Conservation (phyloP, 1,140 invertebrate genomes). For the Drosophila grimshawi region DNA sequence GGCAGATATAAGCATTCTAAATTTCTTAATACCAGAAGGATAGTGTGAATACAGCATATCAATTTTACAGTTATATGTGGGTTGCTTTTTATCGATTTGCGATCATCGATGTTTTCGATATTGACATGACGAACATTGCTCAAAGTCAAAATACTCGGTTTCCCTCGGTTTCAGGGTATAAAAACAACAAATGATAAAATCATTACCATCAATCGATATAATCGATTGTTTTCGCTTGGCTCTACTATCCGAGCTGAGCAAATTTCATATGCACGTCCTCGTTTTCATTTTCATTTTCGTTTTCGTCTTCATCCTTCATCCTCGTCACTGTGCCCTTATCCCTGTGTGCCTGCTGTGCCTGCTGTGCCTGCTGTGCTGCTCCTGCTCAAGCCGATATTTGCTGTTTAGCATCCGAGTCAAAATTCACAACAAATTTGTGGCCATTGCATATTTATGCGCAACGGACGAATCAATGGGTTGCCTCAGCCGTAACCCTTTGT, state of each 20-base stretch:
- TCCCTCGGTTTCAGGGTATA: too few species aligned
- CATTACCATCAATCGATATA: constrained; percentile 72
- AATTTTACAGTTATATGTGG: too few species aligned
- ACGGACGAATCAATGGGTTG: not conserved
- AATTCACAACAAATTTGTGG: constrained; percentile 47
- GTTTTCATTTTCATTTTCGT: too few species aligned
- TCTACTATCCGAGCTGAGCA: too few species aligned
- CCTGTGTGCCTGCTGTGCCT: not conserved
- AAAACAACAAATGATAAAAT: constrained; percentile 29
- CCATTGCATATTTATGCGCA: constrained; percentile 51
- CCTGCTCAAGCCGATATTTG: constrained; percentile 16
- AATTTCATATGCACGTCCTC: not conserved
- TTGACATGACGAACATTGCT: too few species aligned
- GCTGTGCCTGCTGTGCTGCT: not conserved
- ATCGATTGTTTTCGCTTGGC: constrained; percentile 39
- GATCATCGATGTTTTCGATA: too few species aligned
- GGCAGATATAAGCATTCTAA: too few species aligned
- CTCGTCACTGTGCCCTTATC: not conserved
- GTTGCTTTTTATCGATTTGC: too few species aligned
- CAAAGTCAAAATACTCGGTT: too few species aligned
- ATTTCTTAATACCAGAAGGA: too few species aligned
- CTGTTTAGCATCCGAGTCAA: constrained; percentile 19
- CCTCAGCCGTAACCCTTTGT: not conserved
- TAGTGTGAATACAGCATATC: too few species aligned
- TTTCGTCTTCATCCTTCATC: too few species aligned